Evolutionary conservation across 2,797 vertebrate genomes (phyloP), one percentile per base, ranked within the genome.

Genomic region (Peromyscus nudipes): DNA sequence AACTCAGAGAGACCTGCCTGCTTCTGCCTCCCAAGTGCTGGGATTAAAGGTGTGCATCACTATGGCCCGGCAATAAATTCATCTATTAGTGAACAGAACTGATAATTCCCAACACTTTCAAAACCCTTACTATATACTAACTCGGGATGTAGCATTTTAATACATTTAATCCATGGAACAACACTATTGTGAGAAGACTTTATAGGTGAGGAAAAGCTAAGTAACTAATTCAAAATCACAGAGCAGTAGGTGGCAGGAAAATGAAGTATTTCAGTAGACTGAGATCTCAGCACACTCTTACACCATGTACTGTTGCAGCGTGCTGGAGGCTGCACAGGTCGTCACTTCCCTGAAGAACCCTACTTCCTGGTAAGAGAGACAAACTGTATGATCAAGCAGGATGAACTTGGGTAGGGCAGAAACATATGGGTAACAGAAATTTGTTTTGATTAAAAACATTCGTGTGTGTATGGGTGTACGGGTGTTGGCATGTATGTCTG

Each of bases 391-490:
- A 40, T 49, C 2, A 0, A 69, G 64, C 23, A 75, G 93, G 12
- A 12, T 46, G 34, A 34, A 8, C 34, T 95, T 73, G 64, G 88
- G 90, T 83, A 87, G 55, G 65, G 60, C 60, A 89, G 55, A 31
- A 71, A 43, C 21, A 87, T 25, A 17, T 31, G 21, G 40, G 17
- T 92, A 73, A 55, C 49, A 86, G 65, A 81, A 49, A 79, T 71
- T 91, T 76, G 71, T 52, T 64, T 73, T 95, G 40, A 87, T 83
- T 55, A 6, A 76, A 86, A 62, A 10, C 67, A 62, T 90, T 86
- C 29, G 29, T 37, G 52, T 81, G 79, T 25, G 55, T 55, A 55
- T 55, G 52, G 52, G 52, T 55, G 52, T 55, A 55, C 52, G 14
- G 19, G 77, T 80, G 19, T 55, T 27, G 62, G 4, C 8, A 5